Conservation (phyloP, 2,888 invertebrate species). For the Nebria brevicollis region DNA sequence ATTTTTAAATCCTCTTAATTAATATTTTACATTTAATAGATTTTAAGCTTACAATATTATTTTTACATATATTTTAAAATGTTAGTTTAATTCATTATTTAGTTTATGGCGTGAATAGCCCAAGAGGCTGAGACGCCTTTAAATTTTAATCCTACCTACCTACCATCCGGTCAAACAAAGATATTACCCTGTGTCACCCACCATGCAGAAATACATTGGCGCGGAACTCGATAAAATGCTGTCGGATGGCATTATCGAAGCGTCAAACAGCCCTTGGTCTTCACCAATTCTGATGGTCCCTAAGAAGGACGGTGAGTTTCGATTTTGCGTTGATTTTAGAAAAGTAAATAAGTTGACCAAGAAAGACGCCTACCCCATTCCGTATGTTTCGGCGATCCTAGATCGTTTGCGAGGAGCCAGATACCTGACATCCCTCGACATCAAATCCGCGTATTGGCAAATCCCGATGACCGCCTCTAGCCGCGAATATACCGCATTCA, state of each 20-base stretch:
- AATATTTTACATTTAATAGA: no score
- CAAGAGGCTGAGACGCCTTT: no score
- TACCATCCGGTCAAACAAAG: conserved; percentile 38
- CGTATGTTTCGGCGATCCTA: conserved; percentile 50
- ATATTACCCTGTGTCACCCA: conserved; percentile 47
- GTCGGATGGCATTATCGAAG: conserved; percentile 52
- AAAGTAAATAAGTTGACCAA: conserved; percentile 53
- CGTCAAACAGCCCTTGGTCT: conserved; percentile 53
- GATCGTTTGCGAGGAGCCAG: conserved; percentile 50
- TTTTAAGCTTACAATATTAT: no score
- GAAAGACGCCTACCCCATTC: conserved; percentile 52
- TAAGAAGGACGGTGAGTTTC: conserved; percentile 51
- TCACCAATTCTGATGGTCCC: conserved; percentile 53
- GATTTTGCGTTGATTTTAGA: conserved; percentile 54
- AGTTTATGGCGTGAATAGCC: no score
- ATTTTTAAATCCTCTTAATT: no score
- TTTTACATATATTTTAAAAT: no score
- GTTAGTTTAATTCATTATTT: no score
- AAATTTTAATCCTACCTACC: no score
- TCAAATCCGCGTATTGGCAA: conserved; percentile 52
- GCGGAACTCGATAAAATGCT: conserved; percentile 56
- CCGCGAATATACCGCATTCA: conserved; percentile 52
- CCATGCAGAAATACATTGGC: conserved; percentile 43
- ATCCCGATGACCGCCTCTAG: conserved; percentile 48
- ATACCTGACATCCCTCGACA: conserved; percentile 51